phyloP scores from a whole-genome alignment of 2,113 vertebrate genomes.

The Thinocorus orbignyianus region DNA sequence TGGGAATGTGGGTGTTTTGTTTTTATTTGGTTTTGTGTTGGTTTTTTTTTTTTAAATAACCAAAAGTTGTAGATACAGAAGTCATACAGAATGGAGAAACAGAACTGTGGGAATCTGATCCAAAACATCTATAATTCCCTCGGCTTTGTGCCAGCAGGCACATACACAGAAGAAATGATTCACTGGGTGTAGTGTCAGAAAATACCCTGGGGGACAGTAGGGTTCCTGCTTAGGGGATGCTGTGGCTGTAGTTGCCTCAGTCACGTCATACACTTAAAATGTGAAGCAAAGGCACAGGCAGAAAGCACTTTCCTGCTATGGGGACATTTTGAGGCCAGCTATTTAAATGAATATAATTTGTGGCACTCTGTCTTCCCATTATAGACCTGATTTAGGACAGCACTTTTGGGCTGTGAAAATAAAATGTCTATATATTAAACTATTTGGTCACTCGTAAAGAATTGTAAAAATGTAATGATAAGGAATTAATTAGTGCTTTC shows the following conservation, averaged over 20 bases:
- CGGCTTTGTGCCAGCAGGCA: not conserved
- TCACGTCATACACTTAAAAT: not conserved
- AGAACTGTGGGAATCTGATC: constrained; percentile 39
- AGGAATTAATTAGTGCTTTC: not conserved
- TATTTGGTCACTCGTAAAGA: not conserved
- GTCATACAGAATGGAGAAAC: not conserved
- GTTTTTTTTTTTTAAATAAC: not conserved
- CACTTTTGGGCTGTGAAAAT: not conserved
- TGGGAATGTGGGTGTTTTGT: not conserved
- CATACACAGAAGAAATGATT: not conserved
- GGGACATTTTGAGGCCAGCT: not conserved
- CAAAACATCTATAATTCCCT: not conserved
- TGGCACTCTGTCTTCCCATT: not conserved
- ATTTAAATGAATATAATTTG: not conserved
- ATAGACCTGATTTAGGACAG: not conserved
- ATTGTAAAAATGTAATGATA: not conserved
- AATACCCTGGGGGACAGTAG: not conserved
- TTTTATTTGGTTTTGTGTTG: not conserved
- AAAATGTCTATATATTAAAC: not conserved
- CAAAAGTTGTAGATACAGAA: not conserved
- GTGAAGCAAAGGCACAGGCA: not conserved
- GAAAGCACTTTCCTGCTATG: not conserved
- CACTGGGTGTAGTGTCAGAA: not conserved
- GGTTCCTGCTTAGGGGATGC: not conserved
- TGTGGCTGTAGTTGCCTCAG: not conserved